phyloP scores from a whole-genome alignment of 2,888 invertebrate genomes.

The Rhodophaea formosa region DNA sequence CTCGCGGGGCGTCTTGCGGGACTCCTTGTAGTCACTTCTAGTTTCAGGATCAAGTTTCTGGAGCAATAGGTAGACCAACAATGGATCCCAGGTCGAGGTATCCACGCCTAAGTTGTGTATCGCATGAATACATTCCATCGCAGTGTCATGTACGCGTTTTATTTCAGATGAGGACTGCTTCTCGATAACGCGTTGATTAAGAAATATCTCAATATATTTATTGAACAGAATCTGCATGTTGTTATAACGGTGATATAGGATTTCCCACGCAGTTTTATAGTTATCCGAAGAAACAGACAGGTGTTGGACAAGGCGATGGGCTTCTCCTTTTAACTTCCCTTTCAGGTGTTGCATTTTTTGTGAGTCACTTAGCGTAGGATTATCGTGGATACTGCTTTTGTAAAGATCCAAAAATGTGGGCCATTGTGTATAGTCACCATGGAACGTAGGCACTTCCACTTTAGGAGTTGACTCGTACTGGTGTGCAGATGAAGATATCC shows the following conservation, averaged over 20 bases:
- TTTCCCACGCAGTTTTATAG: conserved; percentile 19
- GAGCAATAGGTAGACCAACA: conserved; percentile 2
- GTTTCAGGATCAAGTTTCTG: too few relatives aligned
- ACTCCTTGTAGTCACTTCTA: conserved; percentile 15
- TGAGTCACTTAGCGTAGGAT: neutral
- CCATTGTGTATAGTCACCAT: conserved; percentile 18
- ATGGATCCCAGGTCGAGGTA: conserved; percentile 10
- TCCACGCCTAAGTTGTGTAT: conserved; percentile 19
- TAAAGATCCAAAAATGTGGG: conserved; percentile 20
- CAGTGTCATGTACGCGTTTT: conserved; percentile 18
- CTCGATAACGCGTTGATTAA: conserved; percentile 16
- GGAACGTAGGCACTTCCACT: conserved; percentile 18
- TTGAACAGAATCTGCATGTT: conserved; percentile 14
- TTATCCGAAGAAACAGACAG: too few relatives aligned
- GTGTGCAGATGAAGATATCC: neutral
- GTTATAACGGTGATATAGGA: conserved; percentile 17
- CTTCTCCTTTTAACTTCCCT: too few relatives aligned
- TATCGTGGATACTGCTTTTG: conserved; percentile 16
- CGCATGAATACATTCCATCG: too few relatives aligned
- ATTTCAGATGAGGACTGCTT: conserved; percentile 18
- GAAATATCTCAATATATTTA: conserved; percentile 8
- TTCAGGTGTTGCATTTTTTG: too few relatives aligned
- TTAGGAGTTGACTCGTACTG: conserved; percentile 10
- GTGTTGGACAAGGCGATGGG: too few relatives aligned
- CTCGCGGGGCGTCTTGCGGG: conserved; percentile 4